Evolutionary conservation across 1,140 invertebrate species (phyloP).

Genomic region (Papilio polyxenes): DNA sequence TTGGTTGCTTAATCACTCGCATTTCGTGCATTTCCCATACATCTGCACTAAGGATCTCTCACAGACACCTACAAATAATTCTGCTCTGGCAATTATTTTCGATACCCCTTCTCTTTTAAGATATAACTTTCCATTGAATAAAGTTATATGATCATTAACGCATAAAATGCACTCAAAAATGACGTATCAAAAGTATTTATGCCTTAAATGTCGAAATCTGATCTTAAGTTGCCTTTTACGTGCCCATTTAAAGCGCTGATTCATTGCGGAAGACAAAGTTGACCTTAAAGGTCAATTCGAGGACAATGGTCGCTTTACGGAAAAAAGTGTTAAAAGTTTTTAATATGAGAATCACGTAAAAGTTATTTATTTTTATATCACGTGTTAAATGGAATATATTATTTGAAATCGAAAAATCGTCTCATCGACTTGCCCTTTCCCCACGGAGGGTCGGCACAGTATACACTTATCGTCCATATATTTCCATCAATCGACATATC

Average conservation of each 20-base stretch:
- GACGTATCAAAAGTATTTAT: constrained; percentile 5
- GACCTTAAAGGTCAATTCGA: constrained; percentile 3
- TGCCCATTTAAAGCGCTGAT: not conserved
- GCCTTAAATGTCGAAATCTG: constrained; percentile 10
- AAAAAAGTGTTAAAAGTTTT: not conserved
- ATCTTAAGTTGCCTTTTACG: constrained; percentile 17
- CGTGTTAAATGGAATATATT: too few species aligned
- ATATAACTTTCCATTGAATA: not conserved
- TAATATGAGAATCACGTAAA: not conserved
- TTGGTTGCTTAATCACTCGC: too few species aligned
- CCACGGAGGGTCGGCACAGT: too few species aligned
- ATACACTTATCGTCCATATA: too few species aligned
- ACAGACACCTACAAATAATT: not conserved
- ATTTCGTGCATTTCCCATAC: too few species aligned
- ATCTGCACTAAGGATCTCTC: not conserved
- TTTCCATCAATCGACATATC: too few species aligned
- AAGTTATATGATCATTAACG: not conserved
- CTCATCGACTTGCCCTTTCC: too few species aligned
- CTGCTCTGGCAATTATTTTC: not conserved
- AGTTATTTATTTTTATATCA: not conserved
- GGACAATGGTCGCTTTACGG: constrained; percentile 2
- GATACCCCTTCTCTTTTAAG: not conserved
- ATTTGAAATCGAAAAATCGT: too few species aligned
- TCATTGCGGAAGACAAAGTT: constrained; percentile 22
- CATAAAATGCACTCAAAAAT: not conserved